Conservation (phyloP, 2,113 vertebrate species). For the Hippocampus guttulatus region DNA sequence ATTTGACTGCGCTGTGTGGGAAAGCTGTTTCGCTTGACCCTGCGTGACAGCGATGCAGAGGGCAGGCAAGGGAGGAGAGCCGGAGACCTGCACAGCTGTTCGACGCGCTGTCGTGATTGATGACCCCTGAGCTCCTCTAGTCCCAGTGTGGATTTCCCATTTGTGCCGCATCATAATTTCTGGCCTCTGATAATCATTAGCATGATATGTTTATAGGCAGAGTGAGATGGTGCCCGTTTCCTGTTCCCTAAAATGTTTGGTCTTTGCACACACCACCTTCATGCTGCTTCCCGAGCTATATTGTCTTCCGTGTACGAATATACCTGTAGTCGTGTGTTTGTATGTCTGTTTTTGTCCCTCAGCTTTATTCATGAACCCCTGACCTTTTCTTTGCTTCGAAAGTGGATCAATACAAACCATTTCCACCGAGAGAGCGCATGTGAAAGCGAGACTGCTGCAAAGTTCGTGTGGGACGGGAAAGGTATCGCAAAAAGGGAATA, state of each 20-base stretch:
- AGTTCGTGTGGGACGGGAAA: neutral
- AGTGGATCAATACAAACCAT: constrained; percentile 1
- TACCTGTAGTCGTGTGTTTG: neutral
- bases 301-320: constrained; percentile 15
- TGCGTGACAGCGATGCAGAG: constrained; percentile 29
- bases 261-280: constrained; percentile 18
- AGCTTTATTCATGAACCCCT: constrained; percentile 1
- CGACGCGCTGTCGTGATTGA: constrained; percentile 48
- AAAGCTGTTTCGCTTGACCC: constrained; percentile 47
- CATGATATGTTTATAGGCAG: constrained; percentile 19
- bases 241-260: constrained; percentile 31
- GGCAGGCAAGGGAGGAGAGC: constrained; percentile 5
- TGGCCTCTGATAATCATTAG: constrained; percentile 34
- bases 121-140: constrained; percentile 19
- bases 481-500: neutral
- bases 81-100: constrained; percentile 52
- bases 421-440: neutral
- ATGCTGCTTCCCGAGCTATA: constrained; percentile 6
- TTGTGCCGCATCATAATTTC: constrained; percentile 34
- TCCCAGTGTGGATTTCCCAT: constrained; percentile 36
- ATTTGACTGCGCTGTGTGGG: constrained; percentile 35
- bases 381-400: neutral
- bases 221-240: constrained; percentile 15
- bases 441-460: neutral
- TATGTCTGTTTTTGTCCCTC: constrained; percentile 14